Base-by-base conservation (phyloP, 2,113 vertebrate genomes). In the Bagarius yarrelli region DNA sequence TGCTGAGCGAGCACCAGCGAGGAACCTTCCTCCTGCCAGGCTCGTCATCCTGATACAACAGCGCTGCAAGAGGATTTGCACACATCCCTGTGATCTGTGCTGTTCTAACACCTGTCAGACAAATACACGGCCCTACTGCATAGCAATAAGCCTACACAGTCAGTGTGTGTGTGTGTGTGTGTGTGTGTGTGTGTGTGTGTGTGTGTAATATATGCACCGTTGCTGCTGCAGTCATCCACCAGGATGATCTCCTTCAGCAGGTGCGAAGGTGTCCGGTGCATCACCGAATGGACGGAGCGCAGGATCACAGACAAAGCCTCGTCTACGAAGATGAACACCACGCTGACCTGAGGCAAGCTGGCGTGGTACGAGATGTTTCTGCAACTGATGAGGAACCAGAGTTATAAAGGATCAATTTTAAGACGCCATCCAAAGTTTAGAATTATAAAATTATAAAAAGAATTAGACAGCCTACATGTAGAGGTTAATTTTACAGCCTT, bases 291-390 rank as follows among this genome's bases (percentile, higher is more conserved):
- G 88, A 99, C 93, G 82, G 98, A 98, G 40, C 98, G 94, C 87
- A 97, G 94, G 85, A 99, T 95, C 85, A 98, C 97, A 0, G 97
- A 99, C 55, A 98, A 92, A 0, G 97, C 98, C 89, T 99, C 98
- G 0, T 99, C 98, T 71, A 98, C 95, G n/a, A 98, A 99, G 76
- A 99, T 99, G 91, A 99, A 99, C 56, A 97, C 95, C 5, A 99
- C 92, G 93, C 96, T 97, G 90, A 99, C 93, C 90, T 99, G 94
- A 0, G 98, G 98, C 74, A 99, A 95, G 27, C 93, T 93, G 71
- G 93, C 89, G 0, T 95, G 94, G 89, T 96, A 98, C 0, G 95
- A 95, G 63, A 96, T 93, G 90, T 98, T 99, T 83, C 91, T 94
- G 93, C 98, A 99, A 88, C 98, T 99, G 86, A 73, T 25, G 32